Base-by-base conservation (phyloP, 2,797 vertebrate species). In the Muscicapa comitata region DNA sequence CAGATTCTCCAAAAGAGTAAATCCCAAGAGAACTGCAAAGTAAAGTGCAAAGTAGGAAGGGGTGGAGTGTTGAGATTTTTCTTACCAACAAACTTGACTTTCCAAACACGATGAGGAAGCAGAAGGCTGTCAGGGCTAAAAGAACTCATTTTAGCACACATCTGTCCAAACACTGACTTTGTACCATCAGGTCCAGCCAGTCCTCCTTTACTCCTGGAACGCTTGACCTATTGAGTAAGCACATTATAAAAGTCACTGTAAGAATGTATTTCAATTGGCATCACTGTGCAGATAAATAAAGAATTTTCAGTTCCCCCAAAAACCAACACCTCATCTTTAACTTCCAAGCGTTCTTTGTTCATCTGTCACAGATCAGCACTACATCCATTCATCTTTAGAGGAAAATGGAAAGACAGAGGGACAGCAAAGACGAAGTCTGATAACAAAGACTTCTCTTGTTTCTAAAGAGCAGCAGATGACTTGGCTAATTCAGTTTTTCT, bases 151-250 rank as follows among this genome's bases (percentile, higher is more conserved):
- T 99, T 99, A 62, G 99, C 98, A 94, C 99, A 99, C 99, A 99
- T 99, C 97, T 99, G 99, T 76, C 99, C 99, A 94, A 99, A 99
- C 40, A 99, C 99, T 25, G 99, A 99, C 98, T 99, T 99, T 28
- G 99, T 99, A 78, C 99, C 99, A 26, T 99, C 99, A 0, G 99
- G 99, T 67, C 99, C 99, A 5, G 99, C 99, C 71, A 99, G 98
- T n/a, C 99, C 99, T 17, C 99, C 99, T 98, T 99, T 99, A 97
- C 99, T 99, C 42, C 99, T 98, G 8, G 99, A 99, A n/a, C 99
- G 99, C 94, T 99, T 99, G 71, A 99, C 99, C 99, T 99, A 78
- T 88, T 20, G 63, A 68, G 67, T 28, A 91, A 78, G 43, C 17
- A 79, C 9, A 54, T 70, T 17, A 55, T 17, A 59, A 13, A 76